A percentile compares a stretch with the other conserved stretches of the same genome.
These are phyloP conservation scores for Drosophila melanica DNA, from an alignment of 1,140 invertebrate species.

Conservation along the genomic window DNA sequence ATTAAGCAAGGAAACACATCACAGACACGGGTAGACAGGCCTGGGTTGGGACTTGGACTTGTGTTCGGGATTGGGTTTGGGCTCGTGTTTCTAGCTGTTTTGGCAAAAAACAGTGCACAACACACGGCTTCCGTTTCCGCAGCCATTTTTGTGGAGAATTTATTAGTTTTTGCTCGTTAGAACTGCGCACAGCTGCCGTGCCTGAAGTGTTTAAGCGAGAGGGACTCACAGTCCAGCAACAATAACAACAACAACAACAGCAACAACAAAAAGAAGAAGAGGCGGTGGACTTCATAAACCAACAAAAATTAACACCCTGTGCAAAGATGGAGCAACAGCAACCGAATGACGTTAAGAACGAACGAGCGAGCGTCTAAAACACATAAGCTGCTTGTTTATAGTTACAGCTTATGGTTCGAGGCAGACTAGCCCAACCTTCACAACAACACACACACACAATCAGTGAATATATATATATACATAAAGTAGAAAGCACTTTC, in stretches of 20 bases:
- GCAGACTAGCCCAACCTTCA: slow-evolving; percentile 11
- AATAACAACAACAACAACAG: slow-evolving; percentile 12
- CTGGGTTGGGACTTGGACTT: slow-evolving; percentile 32
- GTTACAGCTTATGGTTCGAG: slow-evolving; percentile 80
- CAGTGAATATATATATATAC: background rate
- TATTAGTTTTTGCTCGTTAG: slow-evolving; percentile 84
- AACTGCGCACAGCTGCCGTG: slow-evolving; percentile 72
- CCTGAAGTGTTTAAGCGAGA: slow-evolving; percentile 69
- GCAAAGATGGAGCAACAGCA: slow-evolving; percentile 52
- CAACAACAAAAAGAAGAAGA: slow-evolving; percentile 13
- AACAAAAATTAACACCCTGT: slow-evolving; percentile 81
- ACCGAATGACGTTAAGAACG: slow-evolving; percentile 63
- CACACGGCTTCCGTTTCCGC: slow-evolving; percentile 80
- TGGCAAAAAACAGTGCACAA: slow-evolving; percentile 43
- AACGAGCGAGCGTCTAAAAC: slow-evolving; percentile 69
- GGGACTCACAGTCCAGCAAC: slow-evolving; percentile 26
- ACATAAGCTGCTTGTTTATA: slow-evolving; percentile 83
- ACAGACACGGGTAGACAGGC: slow-evolving; percentile 62
- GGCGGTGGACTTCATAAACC: slow-evolving; percentile 74
- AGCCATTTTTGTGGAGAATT: slow-evolving; percentile 81
- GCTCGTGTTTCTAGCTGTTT: slow-evolving; percentile 7
- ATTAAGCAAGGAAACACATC: slow-evolving; percentile 82
- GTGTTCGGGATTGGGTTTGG: slow-evolving; percentile 34
- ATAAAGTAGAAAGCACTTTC: slow-evolving; percentile 52
- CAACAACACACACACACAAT: slow-evolving; percentile 5